These are phyloP conservation scores for Euborellia annulipes DNA, from an alignment of 1,140 invertebrate genomes.

Conservation along the genomic window DNA sequence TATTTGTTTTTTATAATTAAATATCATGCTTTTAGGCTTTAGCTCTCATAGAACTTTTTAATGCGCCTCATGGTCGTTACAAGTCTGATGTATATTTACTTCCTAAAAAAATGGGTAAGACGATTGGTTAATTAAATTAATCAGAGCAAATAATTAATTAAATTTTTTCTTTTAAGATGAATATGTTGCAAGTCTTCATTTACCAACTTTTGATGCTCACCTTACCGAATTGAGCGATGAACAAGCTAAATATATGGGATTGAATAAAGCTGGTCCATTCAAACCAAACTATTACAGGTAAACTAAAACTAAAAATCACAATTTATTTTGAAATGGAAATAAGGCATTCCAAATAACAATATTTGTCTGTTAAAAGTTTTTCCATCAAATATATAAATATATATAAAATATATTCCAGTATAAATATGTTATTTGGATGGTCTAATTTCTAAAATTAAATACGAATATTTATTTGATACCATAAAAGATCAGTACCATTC, in stretches of 20 bases:
- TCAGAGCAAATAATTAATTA: neutral
- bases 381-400: too few species aligned
- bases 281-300: conserved; percentile 97
- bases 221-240: conserved; percentile 91
- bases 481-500: too few species aligned
- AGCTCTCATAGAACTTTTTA: conserved; percentile 90
- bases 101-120: conserved; percentile 92
- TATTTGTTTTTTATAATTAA: conserved; percentile 1
- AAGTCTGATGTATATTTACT: conserved; percentile 94
- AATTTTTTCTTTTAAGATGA: conserved; percentile 52
- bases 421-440: too few species aligned
- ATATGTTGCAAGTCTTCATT: conserved; percentile 88
- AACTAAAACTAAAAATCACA: too few species aligned
- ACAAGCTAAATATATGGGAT: conserved; percentile 93
- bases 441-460: too few species aligned
- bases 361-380: too few species aligned
- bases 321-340: too few species aligned
- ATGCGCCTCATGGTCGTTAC: conserved; percentile 84
- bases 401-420: too few species aligned
- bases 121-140: neutral
- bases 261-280: conserved; percentile 94
- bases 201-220: conserved; percentile 93
- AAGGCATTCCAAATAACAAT: too few species aligned
- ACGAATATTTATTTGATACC: too few species aligned
- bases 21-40: conserved; percentile 41